Conservation (phyloP, 2,888 invertebrate genomes). For the Thecocarcelia acutangulata region DNA sequence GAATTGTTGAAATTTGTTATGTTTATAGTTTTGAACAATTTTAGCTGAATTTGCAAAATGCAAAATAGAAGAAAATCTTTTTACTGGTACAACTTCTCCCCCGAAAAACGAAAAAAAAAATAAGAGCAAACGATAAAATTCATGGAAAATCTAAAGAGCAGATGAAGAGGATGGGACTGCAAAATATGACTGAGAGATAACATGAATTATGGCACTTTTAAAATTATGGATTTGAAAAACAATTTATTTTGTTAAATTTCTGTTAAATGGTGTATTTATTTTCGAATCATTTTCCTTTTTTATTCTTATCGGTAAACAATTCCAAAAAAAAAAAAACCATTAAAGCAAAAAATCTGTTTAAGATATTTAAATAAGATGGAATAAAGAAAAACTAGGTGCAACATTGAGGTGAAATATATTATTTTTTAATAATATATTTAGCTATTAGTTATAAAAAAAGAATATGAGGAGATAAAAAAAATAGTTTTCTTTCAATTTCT, state of each 20-base stretch:
- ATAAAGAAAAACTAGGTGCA: too few relatives aligned
- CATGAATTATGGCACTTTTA: constrained; percentile 61
- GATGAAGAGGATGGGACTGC: constrained; percentile 26
- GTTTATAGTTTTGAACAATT: constrained; percentile 70
- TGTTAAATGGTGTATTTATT: constrained; percentile 57
- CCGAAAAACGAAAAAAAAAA: constrained; percentile 12
- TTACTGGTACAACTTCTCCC: constrained; percentile 31
- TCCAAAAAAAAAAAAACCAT: not conserved
- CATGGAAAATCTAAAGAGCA: constrained; percentile 1
- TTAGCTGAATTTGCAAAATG: constrained; percentile 70
- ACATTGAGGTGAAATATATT: too few relatives aligned
- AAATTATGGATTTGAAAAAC: constrained; percentile 58
- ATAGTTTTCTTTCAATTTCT: too few relatives aligned
- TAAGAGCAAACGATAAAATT: constrained; percentile 19
- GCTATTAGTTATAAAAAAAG: too few relatives aligned
- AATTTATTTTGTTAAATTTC: constrained; percentile 43
- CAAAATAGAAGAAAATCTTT: constrained; percentile 25
- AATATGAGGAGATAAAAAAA: too few relatives aligned
- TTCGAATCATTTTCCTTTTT: constrained; percentile 1
- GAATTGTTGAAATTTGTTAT: constrained; percentile 68
- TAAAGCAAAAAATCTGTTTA: constrained; percentile 24
- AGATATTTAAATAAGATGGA: not conserved
- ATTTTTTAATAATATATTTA: too few relatives aligned
- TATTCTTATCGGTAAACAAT: constrained; percentile 4
- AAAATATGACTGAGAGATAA: constrained; percentile 59